Conservation (phyloP, 2,888 invertebrate species). For the Sarcophaga rosellei region DNA sequence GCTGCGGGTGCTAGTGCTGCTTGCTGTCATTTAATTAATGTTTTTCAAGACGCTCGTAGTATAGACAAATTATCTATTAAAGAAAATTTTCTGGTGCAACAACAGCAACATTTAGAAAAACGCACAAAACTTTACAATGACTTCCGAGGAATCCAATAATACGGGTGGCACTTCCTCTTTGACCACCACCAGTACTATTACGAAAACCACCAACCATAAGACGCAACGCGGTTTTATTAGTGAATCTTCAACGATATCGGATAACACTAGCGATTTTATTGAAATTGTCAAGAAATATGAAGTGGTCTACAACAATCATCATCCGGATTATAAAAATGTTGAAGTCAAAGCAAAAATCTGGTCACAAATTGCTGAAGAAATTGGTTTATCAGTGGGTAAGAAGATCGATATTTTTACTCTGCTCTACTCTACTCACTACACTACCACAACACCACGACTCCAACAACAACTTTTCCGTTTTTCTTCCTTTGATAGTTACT, state of each 20-base stretch:
- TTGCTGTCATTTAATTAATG: constrained; percentile 39
- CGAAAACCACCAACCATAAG: constrained; percentile 69
- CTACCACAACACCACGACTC: no score
- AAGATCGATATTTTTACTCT: background rate
- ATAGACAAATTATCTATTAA: constrained; percentile 13
- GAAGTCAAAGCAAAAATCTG: constrained; percentile 80
- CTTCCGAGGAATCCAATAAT: constrained; percentile 34
- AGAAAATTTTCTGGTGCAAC: constrained; percentile 14
- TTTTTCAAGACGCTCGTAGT: background rate
- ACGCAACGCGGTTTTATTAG: constrained; percentile 75
- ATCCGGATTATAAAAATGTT: constrained; percentile 80
- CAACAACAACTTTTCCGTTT: background rate
- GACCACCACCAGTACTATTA: background rate
- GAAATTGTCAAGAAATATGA: constrained; percentile 80
- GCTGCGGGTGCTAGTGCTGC: background rate
- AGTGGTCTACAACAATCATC: constrained; percentile 80
- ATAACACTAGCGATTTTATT: constrained; percentile 80
- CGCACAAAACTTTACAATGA: background rate
- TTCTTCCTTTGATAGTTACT: background rate
- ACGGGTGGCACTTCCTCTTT: constrained; percentile 6
- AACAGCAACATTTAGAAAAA: background rate
- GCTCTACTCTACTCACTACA: no score
- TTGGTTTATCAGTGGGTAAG: constrained; percentile 80
- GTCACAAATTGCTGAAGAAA: constrained; percentile 79
- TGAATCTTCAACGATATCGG: constrained; percentile 78